A percentile compares a stretch with the other conserved stretches of the same genome.
Evolutionary conservation across 2,888 invertebrate genomes (phyloP).

Genomic region (Scaptomyza reducta): DNA sequence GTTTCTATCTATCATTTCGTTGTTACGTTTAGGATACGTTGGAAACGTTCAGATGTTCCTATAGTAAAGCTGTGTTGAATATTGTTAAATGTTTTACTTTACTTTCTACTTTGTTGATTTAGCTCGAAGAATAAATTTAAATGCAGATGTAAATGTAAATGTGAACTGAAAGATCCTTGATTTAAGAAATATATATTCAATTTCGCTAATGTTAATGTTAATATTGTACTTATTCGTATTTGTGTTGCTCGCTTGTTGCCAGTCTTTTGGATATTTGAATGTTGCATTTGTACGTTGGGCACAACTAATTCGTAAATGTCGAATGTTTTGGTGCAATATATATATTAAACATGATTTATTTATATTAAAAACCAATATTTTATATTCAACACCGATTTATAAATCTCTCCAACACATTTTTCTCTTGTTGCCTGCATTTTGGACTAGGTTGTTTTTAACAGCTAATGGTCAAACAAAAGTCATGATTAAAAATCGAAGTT

Average conservation of each 20-base stretch:
- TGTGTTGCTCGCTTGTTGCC: not conserved
- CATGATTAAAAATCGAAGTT: conserved; percentile 3
- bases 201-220: not conserved
- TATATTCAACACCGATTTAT: not conserved
- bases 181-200: no score
- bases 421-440: not conserved
- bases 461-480: conserved; percentile 2
- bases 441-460: not conserved
- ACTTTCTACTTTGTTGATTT: not conserved
- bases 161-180: no score
- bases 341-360: not conserved
- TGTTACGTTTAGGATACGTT: no score
- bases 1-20: no score
- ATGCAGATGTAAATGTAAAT: no score
- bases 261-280: not conserved
- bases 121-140: not conserved
- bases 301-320: not conserved
- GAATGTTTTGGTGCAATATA: not conserved
- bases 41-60: no score
- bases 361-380: no score
- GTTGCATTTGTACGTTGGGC: no score
- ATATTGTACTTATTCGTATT: not conserved
- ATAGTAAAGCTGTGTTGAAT: not conserved
- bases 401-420: not conserved
- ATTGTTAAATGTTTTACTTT: no score